Percentiles rank a stretch among this genome's conserved stretches.
Evolutionary conservation across 2,888 invertebrate genomes (phyloP).

Genomic region (Ichneumoninae sp.): DNA sequence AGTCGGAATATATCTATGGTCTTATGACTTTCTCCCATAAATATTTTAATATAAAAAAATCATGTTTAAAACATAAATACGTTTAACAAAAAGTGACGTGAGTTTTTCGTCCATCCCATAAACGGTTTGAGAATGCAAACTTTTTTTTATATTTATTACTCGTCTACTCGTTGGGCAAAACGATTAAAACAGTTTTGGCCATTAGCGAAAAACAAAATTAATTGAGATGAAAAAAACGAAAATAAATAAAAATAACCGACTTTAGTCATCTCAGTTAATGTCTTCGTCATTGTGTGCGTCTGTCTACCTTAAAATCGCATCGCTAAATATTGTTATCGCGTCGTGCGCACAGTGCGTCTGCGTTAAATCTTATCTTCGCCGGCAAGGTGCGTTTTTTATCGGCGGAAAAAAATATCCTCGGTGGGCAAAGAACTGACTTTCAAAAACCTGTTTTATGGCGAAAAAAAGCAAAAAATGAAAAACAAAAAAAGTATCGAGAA

Average conservation of each 20-base stretch:
- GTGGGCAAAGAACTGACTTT: background rate
- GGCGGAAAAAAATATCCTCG: background rate
- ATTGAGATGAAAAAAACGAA: background rate
- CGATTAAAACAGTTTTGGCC: background rate
- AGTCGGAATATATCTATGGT: background rate
- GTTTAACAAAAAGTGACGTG: background rate
- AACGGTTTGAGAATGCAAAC: background rate
- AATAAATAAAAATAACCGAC: background rate
- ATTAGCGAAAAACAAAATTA: background rate
- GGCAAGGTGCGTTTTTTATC: constrained; percentile 15
- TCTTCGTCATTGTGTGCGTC: background rate
- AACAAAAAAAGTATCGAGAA: background rate
- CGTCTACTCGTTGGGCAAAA: background rate
- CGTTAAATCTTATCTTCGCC: background rate
- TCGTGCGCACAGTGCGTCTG: background rate
- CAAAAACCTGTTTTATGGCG: background rate
- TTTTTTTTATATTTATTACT: background rate
- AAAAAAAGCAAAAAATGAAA: background rate
- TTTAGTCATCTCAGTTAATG: background rate
- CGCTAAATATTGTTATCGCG: background rate
- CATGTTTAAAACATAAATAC: background rate
- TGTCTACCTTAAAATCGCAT: background rate
- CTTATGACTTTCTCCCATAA: background rate
- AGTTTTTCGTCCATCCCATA: background rate
- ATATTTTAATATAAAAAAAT: background rate